Conservation (phyloP, 2,888 invertebrate genomes). For the Amiota mariae region DNA sequence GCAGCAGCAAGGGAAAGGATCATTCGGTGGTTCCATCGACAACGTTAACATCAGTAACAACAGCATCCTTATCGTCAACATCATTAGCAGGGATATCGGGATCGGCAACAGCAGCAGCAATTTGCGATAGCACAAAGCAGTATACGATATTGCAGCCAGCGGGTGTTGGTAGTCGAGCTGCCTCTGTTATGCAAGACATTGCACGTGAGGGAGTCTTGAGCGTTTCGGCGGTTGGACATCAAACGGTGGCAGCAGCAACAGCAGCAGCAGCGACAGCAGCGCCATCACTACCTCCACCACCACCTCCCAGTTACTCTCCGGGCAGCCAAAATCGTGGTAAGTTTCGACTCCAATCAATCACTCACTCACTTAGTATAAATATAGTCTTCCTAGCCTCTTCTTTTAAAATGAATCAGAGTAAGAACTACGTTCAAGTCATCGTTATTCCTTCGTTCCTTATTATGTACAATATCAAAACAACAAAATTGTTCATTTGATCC, state of each 20-base stretch:
- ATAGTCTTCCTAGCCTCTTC: too few relatives aligned
- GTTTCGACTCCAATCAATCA: conserved; percentile 52
- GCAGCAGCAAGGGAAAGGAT: not conserved
- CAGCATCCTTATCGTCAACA: not conserved
- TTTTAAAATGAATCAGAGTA: too few relatives aligned
- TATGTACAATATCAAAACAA: too few relatives aligned
- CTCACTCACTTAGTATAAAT: conserved; percentile 8
- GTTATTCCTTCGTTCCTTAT: too few relatives aligned
- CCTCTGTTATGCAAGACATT: conserved; percentile 86
- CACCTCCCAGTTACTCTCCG: conserved; percentile 81
- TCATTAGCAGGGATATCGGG: conserved; percentile 56
- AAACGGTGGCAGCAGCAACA: conserved; percentile 69
- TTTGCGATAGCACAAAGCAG: conserved; percentile 77
- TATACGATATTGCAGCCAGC: conserved; percentile 91
- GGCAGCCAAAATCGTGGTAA: conserved; percentile 86
- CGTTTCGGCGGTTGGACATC: conserved; percentile 73
- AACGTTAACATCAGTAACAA: conserved; percentile 27
- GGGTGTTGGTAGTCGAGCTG: conserved; percentile 85
- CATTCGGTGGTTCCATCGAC: conserved; percentile 30
- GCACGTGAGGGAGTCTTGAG: conserved; percentile 80
- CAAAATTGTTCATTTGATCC: conserved; percentile 39
- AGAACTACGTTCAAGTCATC: too few relatives aligned
- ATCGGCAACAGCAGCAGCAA: conserved; percentile 54
- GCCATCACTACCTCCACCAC: conserved; percentile 70
- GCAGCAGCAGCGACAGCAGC: conserved; percentile 73